phyloP scores from a whole-genome alignment of 2,797 vertebrate species.

The Sphenodon punctatus region DNA sequence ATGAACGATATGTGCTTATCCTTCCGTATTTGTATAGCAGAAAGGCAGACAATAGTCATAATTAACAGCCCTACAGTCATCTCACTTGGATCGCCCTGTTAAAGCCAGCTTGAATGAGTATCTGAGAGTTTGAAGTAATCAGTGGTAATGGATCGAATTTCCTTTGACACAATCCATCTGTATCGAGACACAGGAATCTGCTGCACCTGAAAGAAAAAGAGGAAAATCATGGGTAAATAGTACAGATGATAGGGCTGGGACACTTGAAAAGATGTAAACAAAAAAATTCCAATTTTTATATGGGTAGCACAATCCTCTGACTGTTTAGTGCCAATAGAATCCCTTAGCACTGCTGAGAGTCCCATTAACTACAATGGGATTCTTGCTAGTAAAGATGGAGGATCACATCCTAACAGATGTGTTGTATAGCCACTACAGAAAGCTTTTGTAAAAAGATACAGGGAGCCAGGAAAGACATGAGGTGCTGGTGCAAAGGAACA shows the following conservation, averaged over 20 bases:
- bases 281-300: no score
- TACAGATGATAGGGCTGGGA: no score
- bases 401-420: no score
- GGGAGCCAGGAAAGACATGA: not conserved
- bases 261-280: no score
- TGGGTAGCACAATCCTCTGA: no score
- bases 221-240: accelerated
- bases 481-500: not conserved
- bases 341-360: no score
- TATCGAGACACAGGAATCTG: not conserved
- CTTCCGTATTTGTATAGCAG: not conserved
- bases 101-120: not conserved
- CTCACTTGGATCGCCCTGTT: not conserved
- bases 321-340: no score
- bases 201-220: not conserved
- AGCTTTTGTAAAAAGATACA: not conserved
- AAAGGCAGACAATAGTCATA: not conserved
- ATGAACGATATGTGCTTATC: not conserved
- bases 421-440: not conserved
- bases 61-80: not conserved
- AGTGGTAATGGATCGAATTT: not conserved
- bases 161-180: not conserved
- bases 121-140: not conserved
- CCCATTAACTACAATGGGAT: no score
- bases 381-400: no score